Base-by-base conservation (phyloP, 2,797 vertebrate species). In the Spinus olivaceus region DNA sequence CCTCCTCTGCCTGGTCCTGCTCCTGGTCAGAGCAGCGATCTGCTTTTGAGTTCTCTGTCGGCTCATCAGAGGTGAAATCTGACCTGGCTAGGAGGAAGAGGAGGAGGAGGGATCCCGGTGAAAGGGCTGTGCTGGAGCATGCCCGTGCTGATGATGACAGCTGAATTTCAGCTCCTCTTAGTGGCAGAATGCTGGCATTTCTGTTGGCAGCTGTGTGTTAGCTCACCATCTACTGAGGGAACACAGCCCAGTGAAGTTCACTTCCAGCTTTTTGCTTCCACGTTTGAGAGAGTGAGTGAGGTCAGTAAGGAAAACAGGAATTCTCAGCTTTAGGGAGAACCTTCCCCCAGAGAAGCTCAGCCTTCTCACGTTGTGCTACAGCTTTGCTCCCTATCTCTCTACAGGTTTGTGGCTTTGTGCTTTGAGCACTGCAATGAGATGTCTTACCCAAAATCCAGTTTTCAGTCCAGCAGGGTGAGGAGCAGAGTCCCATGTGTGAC, bases 161-260 rank as follows among this genome's bases (percentile, higher is more conserved):
- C 41, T 84, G 92, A 86, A 42, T 79, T 84, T 95, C 71, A 88
- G 90, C 95, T 95, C 91, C 94, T 90, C 93, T 84, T 88, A 90
- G 94, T 10, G 88, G 91, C 65, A 49, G 80, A 59, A 82, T 39
- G 42, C 4, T 14, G 39, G 44, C 74, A 86, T 60, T 80, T 76
- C 86, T 25, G 19, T 42, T 61, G 65, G 57, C 72, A 71, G 67
- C 83, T 3, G 4, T 9, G 7, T 10, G 7, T 23, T n/a, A 23
- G 42, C 18, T 69, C 84, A 60, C 24, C n/a, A 12, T n/a, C 39
- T 82, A 2, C 60, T 5, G 53, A 17, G 33, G 11, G 20, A 47
- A 49, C 53, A 15, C 57, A 27, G 24, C 25, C 14, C 2, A 3
- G 22, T 44, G 69, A 67, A 50, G 25, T 12, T 81, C 65, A 6